Conservation (phyloP, 2,113 vertebrate genomes). For the Pungitius pungitius region DNA sequence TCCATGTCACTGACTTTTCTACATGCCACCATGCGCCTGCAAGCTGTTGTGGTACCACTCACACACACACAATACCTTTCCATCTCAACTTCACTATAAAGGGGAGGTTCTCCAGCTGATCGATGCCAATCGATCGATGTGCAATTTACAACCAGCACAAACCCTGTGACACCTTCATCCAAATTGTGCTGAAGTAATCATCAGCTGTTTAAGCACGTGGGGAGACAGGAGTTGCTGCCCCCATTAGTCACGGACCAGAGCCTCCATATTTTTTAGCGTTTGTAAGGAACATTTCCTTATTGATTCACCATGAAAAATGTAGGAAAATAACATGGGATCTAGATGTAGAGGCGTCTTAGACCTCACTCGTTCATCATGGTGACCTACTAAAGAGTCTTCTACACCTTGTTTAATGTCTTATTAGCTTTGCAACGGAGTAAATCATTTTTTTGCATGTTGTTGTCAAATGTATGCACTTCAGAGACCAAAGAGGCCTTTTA, state of each 20-base stretch:
- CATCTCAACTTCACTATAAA: background rate
- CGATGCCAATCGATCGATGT: background rate
- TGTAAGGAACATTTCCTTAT: background rate
- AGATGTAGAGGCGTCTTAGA: background rate
- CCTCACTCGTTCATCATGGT: background rate
- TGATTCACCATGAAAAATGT: background rate
- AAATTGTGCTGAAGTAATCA: background rate
- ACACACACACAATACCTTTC: background rate
- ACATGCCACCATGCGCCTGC: background rate
- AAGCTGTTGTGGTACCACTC: background rate
- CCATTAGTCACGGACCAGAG: background rate
- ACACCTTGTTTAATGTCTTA: background rate
- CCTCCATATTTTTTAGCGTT: background rate
- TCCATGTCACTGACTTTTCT: conserved; percentile 3
- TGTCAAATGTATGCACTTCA: background rate
- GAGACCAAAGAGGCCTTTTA: background rate
- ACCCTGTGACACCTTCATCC: background rate
- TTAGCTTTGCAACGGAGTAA: background rate
- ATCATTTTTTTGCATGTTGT: background rate
- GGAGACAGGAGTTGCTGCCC: too few species aligned
- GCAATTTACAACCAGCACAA: background rate
- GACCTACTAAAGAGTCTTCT: background rate
- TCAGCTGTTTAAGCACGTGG: background rate
- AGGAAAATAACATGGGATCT: background rate
- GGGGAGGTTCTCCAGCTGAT: background rate